These are phyloP conservation scores for Eupsilia transversa DNA, from an alignment of 2,888 invertebrate species.

Conservation along the genomic window DNA sequence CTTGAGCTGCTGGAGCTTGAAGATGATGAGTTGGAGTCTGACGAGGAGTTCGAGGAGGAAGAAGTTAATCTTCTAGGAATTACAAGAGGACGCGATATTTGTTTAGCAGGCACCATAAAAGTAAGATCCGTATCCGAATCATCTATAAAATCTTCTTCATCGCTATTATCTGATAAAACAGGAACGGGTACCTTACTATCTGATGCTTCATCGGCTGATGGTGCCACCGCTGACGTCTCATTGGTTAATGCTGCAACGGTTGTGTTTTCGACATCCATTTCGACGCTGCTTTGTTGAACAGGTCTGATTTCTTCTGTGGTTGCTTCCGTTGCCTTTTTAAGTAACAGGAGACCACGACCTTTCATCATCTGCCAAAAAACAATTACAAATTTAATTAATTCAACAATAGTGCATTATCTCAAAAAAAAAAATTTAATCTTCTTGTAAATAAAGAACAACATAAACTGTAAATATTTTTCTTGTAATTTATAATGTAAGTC, in stretches of 20 bases:
- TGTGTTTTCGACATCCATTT: slow-evolving; percentile 8
- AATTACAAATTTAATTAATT: slow-evolving; percentile 2
- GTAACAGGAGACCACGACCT: not conserved
- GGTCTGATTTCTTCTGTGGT: not conserved
- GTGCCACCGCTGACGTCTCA: not conserved
- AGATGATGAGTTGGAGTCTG: slow-evolving; percentile 2
- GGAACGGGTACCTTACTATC: not conserved
- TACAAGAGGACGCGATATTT: not conserved
- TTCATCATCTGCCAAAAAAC: slow-evolving; percentile 3
- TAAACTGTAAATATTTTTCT: not conserved
- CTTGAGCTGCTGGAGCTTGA: not conserved
- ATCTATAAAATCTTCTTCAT: slow-evolving; percentile 5
- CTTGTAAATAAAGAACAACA: not conserved
- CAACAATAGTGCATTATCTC: not conserved
- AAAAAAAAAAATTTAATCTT: not conserved
- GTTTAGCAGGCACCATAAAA: not conserved
- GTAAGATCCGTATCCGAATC: not conserved
- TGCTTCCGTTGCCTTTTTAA: not conserved
- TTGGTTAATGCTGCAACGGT: not conserved
- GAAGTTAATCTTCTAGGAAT: slow-evolving; percentile 4
- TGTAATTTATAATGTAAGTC: not conserved
- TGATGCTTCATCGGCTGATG: slow-evolving; percentile 7
- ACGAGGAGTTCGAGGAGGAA: slow-evolving; percentile 4
- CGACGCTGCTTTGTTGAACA: not conserved
- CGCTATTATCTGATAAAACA: not conserved